Percentiles rank a stretch among this genome's conserved stretches.
Conservation (phyloP, 2,888 invertebrate genomes). For the Perizoma flavofasciatum region DNA sequence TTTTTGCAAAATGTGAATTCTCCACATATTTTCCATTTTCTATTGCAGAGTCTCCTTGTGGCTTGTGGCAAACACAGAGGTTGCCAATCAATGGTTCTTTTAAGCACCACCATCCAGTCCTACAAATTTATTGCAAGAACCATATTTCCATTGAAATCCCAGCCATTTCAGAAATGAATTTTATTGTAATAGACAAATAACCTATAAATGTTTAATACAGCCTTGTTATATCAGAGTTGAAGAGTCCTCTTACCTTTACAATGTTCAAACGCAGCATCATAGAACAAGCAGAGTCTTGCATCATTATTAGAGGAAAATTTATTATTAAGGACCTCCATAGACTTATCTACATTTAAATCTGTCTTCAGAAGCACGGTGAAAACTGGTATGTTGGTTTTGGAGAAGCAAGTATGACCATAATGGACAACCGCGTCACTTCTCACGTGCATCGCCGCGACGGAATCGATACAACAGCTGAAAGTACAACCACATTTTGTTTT, state of each 20-base stretch:
- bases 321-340: conserved; percentile 43
- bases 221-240: too few species aligned
- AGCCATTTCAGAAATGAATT: too few species aligned
- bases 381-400: conserved; percentile 90
- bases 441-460: conserved; percentile 94
- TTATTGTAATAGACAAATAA: too few species aligned
- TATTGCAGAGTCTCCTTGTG: too few species aligned
- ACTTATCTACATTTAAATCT: conserved; percentile 77
- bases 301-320: conserved; percentile 57
- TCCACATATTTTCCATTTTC: too few species aligned
- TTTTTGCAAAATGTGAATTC: too few species aligned
- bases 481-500: neutral
- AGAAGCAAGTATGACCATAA: conserved; percentile 95
- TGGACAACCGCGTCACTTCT: conserved; percentile 94
- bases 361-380: conserved; percentile 88
- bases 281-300: conserved; percentile 81
- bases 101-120: too few species aligned
- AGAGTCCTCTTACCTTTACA: conserved; percentile 69
- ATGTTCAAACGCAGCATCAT: conserved; percentile 87
- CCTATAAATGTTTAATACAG: too few species aligned
- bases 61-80: too few species aligned
- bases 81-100: too few species aligned
- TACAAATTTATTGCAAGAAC: too few species aligned
- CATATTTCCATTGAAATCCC: too few species aligned
- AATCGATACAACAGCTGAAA: conserved; percentile 94